These are phyloP conservation scores for Agapornis roseicollis DNA, from an alignment of 2,113 vertebrate species.

Conservation along the genomic window DNA sequence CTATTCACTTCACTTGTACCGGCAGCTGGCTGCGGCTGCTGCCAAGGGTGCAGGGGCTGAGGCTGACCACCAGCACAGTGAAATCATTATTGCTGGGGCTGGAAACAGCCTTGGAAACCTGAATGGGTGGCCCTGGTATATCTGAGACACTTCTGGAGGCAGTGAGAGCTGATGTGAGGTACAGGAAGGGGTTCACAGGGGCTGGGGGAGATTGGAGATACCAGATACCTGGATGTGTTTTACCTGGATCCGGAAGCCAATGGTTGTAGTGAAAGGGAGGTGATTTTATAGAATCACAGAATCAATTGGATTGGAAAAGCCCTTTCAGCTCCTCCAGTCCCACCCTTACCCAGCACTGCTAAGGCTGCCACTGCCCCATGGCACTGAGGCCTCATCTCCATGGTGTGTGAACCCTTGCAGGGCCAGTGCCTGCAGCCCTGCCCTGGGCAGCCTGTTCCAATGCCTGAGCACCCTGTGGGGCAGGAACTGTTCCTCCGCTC, in stretches of 20 bases:
- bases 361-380: background rate
- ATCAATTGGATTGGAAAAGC: accelerated
- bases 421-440: too few relatives aligned
- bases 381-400: too few relatives aligned
- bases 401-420: too few relatives aligned
- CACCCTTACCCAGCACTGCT: background rate
- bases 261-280: background rate
- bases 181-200: accelerated
- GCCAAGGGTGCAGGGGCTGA: background rate
- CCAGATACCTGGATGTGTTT: too few relatives aligned
- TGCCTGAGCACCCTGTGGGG: too few relatives aligned
- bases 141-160: background rate
- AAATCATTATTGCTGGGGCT: background rate
- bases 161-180: background rate
- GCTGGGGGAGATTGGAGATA: accelerated
- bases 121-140: background rate
- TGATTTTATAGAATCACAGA: background rate
- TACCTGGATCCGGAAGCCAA: accelerated
- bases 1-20: background rate
- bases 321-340: background rate
- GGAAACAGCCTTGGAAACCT: background rate
- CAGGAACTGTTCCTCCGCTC: too few relatives aligned
- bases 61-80: background rate
- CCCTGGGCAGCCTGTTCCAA: too few relatives aligned
- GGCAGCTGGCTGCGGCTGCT: background rate